Conservation (phyloP, 2,888 invertebrate species). For the Lacanobia wlatinum region DNA sequence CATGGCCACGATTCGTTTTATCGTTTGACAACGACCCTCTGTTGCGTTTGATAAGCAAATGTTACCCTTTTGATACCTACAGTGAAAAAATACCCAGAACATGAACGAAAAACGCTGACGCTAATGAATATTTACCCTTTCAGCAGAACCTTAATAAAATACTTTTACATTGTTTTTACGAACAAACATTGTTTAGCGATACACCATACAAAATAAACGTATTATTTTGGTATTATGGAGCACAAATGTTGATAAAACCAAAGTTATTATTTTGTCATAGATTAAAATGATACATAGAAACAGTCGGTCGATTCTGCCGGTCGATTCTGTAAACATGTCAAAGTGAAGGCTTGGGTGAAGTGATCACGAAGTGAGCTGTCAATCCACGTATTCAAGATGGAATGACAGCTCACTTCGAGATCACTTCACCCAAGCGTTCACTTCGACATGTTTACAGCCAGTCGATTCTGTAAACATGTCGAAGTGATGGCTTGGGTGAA, state of each 20-base stretch:
- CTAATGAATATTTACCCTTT: constrained; percentile 54
- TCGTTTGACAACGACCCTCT: constrained; percentile 23
- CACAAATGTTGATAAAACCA: constrained; percentile 6
- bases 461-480: too few relatives aligned
- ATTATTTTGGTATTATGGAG: constrained; percentile 25
- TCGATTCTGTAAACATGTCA: too few relatives aligned
- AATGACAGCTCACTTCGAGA: too few relatives aligned
- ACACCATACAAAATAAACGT: constrained; percentile 19
- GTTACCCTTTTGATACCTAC: constrained; percentile 31
- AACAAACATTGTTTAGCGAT: constrained; percentile 41
- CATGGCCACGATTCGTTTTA: constrained; percentile 18
- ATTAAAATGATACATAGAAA: constrained; percentile 12
- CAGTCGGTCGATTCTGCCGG: too few relatives aligned
- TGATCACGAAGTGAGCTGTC: too few relatives aligned
- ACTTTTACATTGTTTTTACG: constrained; percentile 49
- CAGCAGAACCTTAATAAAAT: constrained; percentile 50
- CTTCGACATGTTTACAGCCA: too few relatives aligned
- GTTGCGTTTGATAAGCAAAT: constrained; percentile 50
- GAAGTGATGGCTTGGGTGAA: too few relatives aligned
- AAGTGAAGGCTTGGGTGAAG: too few relatives aligned
- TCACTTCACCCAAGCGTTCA: too few relatives aligned
- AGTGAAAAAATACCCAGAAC: constrained; percentile 34
- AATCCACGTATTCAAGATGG: too few relatives aligned
- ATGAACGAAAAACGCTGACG: constrained; percentile 52
- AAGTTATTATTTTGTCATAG: constrained; percentile 13